Base-by-base conservation (phyloP, 1,140 invertebrate species). In the Drosophila kohkoa region DNA sequence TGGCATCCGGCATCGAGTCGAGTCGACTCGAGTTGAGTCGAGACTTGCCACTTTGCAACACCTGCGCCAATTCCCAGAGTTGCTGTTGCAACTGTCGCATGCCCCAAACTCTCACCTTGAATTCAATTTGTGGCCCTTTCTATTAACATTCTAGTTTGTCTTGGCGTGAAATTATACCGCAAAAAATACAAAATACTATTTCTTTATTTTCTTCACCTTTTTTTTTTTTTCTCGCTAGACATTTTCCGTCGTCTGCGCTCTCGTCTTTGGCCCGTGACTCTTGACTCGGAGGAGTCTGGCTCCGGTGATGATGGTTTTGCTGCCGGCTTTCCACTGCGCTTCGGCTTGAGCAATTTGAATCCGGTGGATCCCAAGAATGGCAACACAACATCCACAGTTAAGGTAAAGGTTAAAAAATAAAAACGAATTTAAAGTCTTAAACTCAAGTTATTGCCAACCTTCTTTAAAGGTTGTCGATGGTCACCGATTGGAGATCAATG, bases 401-500 rank as follows among this genome's bases (percentile, higher is more conserved):
- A 92, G 91, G 91, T 92, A 58, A 49, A 7, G 3, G 1, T 11
- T 4, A 8, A 45, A 52, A 3, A 28, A 46, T 6, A 38, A 52
- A 5, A 15, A 35, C 5, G 64, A 43, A 32, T 1, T 8, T 28
- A 10, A n/a, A 65, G 0, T 2, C 46, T 2, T 2, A 7, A 41
- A 30, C n/a, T 43, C 0, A 15, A 58, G n/a, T 43, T 43, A 5
- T 28, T 11, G 45, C 1, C 35, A 13, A 25, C 20, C 20, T 25
- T 25, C 2, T 7, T 8, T 32, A n/a, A 13, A 92, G 91, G 76
- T 92, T 49, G 85, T 92, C 20, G 77, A 92, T 81, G 91, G 91
- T 8, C 91, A 92, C 68, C 86, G 86, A 64, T 75, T 92, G 20
- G 91, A 92, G 72, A 87, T 92, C 48, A 92, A 92, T 57, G 91